Percentiles rank a stretch among this genome's conserved stretches.
These are phyloP conservation scores for Sphyrna mokarran DNA, from an alignment of 2,113 vertebrate genomes.

Conservation along the genomic window DNA sequence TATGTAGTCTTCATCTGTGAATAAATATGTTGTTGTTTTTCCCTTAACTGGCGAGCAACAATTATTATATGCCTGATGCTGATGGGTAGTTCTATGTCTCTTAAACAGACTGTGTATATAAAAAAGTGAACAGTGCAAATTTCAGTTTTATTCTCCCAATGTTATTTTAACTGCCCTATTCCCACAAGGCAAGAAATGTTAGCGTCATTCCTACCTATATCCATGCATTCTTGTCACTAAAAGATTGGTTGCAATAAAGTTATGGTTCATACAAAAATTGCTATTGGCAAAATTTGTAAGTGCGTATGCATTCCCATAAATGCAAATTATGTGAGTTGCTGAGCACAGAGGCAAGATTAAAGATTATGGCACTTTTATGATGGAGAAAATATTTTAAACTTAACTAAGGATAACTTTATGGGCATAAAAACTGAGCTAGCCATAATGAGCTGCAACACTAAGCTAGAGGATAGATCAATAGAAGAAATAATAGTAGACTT, in stretches of 20 bases:
- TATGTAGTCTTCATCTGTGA: too few species aligned
- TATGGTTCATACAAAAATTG: not conserved
- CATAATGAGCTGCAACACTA: too few species aligned
- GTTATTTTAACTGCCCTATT: not conserved
- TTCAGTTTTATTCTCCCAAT: not conserved
- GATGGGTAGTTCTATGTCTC: too few species aligned
- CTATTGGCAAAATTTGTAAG: not conserved
- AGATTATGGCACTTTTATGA: not conserved
- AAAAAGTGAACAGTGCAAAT: not conserved
- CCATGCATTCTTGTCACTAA: not conserved
- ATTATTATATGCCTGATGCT: too few species aligned
- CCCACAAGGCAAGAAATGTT: not conserved
- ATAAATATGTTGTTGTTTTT: too few species aligned
- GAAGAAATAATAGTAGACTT: too few species aligned
- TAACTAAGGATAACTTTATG: too few species aligned
- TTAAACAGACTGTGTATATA: not conserved
- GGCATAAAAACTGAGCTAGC: too few species aligned
- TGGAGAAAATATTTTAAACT: not conserved
- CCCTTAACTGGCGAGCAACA: too few species aligned
- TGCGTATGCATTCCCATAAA: not conserved
- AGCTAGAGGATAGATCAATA: too few species aligned
- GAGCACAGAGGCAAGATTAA: not conserved
- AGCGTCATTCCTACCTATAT: not conserved
- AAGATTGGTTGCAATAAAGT: not conserved
- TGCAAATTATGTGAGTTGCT: not conserved